A percentile compares a stretch with the other conserved stretches of the same genome.
Evolutionary conservation across 2,888 invertebrate genomes (phyloP).

Genomic region (Strigamia maritima): DNA sequence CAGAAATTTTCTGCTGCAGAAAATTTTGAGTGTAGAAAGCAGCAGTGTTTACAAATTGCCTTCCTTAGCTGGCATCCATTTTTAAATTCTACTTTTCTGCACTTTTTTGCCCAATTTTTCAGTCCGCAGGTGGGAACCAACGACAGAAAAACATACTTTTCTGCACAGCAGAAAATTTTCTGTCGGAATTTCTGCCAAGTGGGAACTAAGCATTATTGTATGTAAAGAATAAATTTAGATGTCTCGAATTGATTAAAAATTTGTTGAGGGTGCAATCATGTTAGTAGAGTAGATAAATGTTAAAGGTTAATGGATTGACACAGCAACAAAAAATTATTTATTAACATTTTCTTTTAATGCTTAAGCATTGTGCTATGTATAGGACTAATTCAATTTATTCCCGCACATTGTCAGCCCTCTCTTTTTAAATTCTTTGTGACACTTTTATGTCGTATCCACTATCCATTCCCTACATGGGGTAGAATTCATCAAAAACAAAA

Average conservation of each 20-base stretch:
- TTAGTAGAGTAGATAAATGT: neutral
- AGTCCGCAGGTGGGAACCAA: too few species aligned
- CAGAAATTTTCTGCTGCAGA: too few species aligned
- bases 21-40: too few species aligned
- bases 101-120: too few species aligned
- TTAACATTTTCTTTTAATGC: conserved; percentile 2
- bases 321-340: neutral
- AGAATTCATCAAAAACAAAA: neutral
- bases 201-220: too few species aligned
- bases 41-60: too few species aligned
- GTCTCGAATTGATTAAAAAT: neutral
- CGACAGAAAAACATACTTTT: too few species aligned
- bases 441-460: neutral
- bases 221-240: neutral
- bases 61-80: too few species aligned
- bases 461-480: neutral
- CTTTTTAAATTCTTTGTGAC: neutral
- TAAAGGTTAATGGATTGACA: conserved; percentile 16
- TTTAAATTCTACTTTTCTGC: too few species aligned
- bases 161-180: too few species aligned
- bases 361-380: neutral
- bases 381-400: neutral
- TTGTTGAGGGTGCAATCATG: neutral
- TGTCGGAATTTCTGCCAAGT: too few species aligned
- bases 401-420: neutral